These are phyloP conservation scores for Harmothoe impar DNA, from an alignment of 2,888 invertebrate species.

Conservation along the genomic window DNA sequence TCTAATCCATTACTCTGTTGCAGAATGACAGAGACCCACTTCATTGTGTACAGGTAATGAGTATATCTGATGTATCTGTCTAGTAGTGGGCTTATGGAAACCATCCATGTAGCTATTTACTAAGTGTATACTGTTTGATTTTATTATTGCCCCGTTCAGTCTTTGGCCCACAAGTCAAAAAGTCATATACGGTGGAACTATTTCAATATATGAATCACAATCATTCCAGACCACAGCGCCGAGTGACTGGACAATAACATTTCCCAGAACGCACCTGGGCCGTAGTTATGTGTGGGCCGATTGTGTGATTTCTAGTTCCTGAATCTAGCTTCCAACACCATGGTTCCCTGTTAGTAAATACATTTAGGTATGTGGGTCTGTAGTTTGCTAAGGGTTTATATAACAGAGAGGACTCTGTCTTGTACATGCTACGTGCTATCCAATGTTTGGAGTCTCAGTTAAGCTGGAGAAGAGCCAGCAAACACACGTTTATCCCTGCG, in stretches of 20 bases:
- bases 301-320: neutral
- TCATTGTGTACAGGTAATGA: no score
- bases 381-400: neutral
- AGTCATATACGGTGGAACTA: no score
- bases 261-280: constrained; percentile 4
- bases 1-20: no score
- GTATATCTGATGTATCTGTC: no score
- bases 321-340: neutral
- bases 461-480: constrained; percentile 9
- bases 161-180: no score
- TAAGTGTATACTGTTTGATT: no score
- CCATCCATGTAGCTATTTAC: no score
- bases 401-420: constrained; percentile 3
- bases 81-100: no score
- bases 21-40: no score
- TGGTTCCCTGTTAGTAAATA: no score
- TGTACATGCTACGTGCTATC: neutral
- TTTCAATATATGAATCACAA: neutral
- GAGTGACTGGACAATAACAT: neutral
- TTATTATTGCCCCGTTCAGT: no score
- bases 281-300: neutral
- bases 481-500: neutral
- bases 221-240: neutral
- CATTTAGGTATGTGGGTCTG: neutral
- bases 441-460: neutral